Evolutionary conservation across 2,888 invertebrate species (phyloP).

Genomic region (Listrodromus nycthemerus): DNA sequence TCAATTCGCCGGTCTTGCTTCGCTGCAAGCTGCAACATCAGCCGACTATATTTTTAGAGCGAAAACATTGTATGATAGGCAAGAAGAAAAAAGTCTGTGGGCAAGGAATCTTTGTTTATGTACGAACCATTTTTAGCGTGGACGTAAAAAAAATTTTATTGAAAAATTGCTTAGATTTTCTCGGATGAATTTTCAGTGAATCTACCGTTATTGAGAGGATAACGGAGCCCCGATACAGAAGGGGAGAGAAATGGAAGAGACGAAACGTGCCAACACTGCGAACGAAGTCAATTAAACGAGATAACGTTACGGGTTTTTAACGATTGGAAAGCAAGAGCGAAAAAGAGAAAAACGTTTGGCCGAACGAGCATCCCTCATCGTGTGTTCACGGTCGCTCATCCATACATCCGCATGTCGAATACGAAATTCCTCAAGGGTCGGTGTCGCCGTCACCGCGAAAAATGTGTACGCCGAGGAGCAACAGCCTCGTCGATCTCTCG

Average conservation of each 20-base stretch:
- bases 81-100: too few relatives aligned
- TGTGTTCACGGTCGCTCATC: conserved; percentile 13
- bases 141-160: too few relatives aligned
- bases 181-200: background rate
- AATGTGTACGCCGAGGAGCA: background rate
- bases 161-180: background rate
- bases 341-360: conserved; percentile 4
- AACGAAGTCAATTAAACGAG: conserved; percentile 43
- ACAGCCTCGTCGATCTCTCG: conserved; percentile 4
- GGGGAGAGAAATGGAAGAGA: background rate
- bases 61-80: too few relatives aligned
- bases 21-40: too few relatives aligned
- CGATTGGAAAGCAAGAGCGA: background rate
- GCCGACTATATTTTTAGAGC: too few relatives aligned
- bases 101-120: too few relatives aligned
- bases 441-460: background rate
- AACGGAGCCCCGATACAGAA: background rate
- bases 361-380: background rate
- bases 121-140: too few relatives aligned
- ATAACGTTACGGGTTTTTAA: conserved; percentile 21
- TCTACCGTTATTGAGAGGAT: too few relatives aligned
- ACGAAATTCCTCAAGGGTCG: conserved; percentile 28
- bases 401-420: conserved; percentile 36
- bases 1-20: too few relatives aligned
- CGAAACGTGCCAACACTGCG: background rate